Base-by-base conservation (phyloP, 2,888 invertebrate species). In the Leptodirus hochenwartii region DNA sequence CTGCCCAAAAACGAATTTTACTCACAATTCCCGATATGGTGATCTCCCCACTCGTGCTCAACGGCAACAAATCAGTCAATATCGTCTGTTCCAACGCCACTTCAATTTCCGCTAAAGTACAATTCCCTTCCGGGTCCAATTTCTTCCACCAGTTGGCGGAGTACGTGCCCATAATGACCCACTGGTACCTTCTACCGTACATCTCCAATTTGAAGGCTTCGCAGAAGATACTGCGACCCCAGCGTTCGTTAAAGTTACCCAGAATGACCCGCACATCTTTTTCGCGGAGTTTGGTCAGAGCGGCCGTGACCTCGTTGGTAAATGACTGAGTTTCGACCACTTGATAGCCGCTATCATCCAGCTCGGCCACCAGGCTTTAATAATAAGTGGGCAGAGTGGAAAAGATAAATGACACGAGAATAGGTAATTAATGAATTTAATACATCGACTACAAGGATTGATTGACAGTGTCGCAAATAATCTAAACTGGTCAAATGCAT, bases 241-340 rank as follows among this genome's bases (percentile, higher is more conserved):
- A 90, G 29, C 75, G 73, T 50, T 90, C 88, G 55, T 91, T 88
- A 55, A 96, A 93, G 56, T 95, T 95, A 45, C 51, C 53, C 42
- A 96, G 60, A 42, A 96, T 90, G 33, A 98, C 88, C 34, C 95
- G 68, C 3, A 90, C 84, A 49, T 96, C 95, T 47, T 88, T 84
- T 41, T 82, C 81, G 43, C 81, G 77, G 2, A 88, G 64, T 49
- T 84, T 84, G 22, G 69, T 65, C 25, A 88, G 47, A 1, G 85
- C 80, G 5, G 75, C 66, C 34, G 66, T 69, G 5, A 87, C 80
- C 57, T 93, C 93, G 29, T 78, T 81, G 1, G 87, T 84, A 47
- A 93, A 88, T 47, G 88, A 88, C 49, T 87, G 87, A 0, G 87
- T 82, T 49, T 84, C 85, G 23, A 74, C 77, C 12, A 91, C 79